These are phyloP conservation scores for Conus ventricosus DNA, from an alignment of 1,140 invertebrate species.

Conservation along the genomic window DNA sequence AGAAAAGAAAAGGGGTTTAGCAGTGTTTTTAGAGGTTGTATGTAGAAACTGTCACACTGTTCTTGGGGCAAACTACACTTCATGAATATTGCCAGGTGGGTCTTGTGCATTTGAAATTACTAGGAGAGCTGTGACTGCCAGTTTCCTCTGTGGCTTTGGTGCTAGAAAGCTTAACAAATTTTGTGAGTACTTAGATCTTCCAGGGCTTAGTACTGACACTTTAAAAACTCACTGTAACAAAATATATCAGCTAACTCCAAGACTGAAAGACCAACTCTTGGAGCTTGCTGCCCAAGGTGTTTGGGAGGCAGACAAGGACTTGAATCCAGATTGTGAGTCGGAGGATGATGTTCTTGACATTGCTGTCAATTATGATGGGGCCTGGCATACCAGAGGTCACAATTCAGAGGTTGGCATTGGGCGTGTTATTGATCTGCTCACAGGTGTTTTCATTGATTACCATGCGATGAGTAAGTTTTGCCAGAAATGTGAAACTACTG, in stretches of 20 bases:
- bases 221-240: neutral
- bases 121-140: neutral
- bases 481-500: neutral
- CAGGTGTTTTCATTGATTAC: neutral
- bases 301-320: neutral
- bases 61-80: neutral
- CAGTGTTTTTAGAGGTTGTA: neutral
- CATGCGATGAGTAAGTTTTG: neutral
- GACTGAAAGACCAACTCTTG: neutral
- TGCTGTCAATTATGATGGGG: neutral
- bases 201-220: neutral
- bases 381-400: neutral
- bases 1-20: neutral
- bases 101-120: neutral
- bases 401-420: neutral
- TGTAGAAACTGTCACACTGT: neutral
- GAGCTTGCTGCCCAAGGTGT: neutral
- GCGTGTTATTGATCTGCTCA: neutral
- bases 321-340: neutral
- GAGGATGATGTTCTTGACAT: neutral
- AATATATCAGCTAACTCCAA: neutral
- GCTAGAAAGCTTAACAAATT: neutral
- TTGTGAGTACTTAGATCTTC: neutral
- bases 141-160: neutral
- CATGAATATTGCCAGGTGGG: neutral